Conservation (phyloP, 2,113 vertebrate species). For the Seriola rivoliana region DNA sequence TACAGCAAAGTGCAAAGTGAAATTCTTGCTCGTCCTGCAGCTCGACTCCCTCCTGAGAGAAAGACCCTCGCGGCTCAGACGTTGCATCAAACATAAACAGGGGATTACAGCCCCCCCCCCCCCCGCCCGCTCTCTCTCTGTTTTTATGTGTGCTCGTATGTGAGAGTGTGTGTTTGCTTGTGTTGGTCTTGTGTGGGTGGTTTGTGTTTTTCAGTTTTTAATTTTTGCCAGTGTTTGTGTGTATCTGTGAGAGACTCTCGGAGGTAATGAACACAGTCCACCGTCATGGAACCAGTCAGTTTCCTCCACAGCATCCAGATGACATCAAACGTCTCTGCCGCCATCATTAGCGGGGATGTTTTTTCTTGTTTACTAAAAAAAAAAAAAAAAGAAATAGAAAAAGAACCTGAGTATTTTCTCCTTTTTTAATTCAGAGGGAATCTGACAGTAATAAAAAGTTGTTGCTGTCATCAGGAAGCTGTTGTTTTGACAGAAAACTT, state of each 20-base stretch:
- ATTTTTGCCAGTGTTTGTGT: not conserved
- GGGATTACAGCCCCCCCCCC: not conserved
- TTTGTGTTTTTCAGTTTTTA: not conserved
- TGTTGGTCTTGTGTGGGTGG: not conserved
- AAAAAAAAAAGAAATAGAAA: not conserved
- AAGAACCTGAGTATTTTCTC: not conserved
- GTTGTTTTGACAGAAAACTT: slow-evolving; percentile 53
- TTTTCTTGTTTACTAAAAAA: slow-evolving; percentile 25
- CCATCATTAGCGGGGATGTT: slow-evolving; percentile 38
- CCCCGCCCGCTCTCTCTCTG: not conserved
- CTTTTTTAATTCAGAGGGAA: not conserved
- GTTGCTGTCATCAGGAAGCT: slow-evolving; percentile 26
- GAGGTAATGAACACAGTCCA: slow-evolving; percentile 31
- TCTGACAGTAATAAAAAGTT: slow-evolving; percentile 33
- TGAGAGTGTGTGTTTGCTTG: not conserved
- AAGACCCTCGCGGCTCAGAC: not conserved
- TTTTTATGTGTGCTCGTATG: not conserved
- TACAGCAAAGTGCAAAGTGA: not conserved
- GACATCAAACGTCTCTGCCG: not conserved
- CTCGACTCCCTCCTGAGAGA: not conserved
- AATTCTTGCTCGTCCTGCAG: not conserved
- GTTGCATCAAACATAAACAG: not conserved
- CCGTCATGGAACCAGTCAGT: slow-evolving; percentile 15
- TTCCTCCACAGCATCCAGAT: slow-evolving; percentile 11
- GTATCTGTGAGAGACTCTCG: not conserved